Percentiles rank a stretch among this genome's conserved stretches.
Evolutionary conservation across 2,888 invertebrate genomes (phyloP).

Genomic region (Leucophenga montana): DNA sequence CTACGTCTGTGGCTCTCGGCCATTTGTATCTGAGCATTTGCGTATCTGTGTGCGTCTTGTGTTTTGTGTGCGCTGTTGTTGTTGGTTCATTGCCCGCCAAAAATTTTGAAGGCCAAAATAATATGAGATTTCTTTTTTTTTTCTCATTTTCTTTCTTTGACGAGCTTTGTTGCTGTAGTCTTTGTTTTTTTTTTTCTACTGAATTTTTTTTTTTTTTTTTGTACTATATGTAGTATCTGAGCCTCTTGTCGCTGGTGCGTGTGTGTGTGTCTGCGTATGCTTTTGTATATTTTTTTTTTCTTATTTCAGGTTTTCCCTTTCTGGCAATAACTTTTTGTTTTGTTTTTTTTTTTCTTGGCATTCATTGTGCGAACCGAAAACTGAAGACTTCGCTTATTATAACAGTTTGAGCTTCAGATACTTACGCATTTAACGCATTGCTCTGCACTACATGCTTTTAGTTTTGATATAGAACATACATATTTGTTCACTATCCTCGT

Average conservation of each 20-base stretch:
- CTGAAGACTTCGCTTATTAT: neutral
- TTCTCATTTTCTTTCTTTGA: conserved; percentile 6
- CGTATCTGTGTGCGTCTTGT: neutral
- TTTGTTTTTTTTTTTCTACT: conserved; percentile 36
- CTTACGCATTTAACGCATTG: conserved; percentile 1
- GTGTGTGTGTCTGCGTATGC: conserved; percentile 44
- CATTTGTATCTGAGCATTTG: neutral
- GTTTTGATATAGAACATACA: no score
- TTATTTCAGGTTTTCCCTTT: conserved; percentile 64
- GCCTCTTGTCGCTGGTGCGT: conserved; percentile 8
- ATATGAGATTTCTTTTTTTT: conserved; percentile 58
- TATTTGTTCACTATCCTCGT: no score
- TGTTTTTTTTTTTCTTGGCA: no score
- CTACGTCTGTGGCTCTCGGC: neutral
- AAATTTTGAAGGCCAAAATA: conserved; percentile 71
- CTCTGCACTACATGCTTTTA: no score
- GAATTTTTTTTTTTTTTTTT: conserved; percentile 22
- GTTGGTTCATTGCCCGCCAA: conserved; percentile 72
- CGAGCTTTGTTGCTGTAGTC: neutral
- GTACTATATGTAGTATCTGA: no score
- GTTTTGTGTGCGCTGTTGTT: conserved; percentile 52
- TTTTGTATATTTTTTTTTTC: conserved; percentile 30
- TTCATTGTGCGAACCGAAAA: no score
- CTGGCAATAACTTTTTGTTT: conserved; percentile 38
- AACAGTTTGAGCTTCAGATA: conserved; percentile 1